phyloP scores from a whole-genome alignment of 2,113 vertebrate species.

The Trogon melanurus region DNA sequence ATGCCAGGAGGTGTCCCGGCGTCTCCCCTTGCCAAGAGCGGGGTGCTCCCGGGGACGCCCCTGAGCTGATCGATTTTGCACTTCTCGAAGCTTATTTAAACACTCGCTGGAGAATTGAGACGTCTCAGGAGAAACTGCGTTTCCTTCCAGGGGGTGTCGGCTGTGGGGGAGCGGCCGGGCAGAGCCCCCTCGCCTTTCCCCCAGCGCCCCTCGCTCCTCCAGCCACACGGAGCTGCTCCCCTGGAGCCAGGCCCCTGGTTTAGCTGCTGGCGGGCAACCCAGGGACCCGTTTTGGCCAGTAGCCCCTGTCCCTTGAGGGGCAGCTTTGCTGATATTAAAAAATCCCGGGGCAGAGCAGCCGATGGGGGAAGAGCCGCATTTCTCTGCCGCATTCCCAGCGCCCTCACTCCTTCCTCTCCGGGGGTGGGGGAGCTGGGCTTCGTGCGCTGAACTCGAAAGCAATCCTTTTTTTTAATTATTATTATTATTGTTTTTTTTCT shows the following conservation, averaged over 20 bases:
- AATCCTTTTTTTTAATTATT: slow-evolving; percentile 57
- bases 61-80: slow-evolving; percentile 21
- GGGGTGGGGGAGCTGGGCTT: background rate
- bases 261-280: background rate
- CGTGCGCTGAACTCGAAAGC: slow-evolving; percentile 72
- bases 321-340: background rate
- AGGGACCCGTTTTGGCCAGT: background rate
- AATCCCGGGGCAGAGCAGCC: background rate
- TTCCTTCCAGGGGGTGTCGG: background rate
- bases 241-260: background rate
- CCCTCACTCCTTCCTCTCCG: background rate
- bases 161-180: accelerated
- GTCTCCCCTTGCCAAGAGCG: background rate
- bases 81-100: slow-evolving; percentile 24
- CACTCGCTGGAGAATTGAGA: slow-evolving; percentile 23
- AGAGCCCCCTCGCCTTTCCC: background rate
- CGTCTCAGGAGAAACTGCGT: slow-evolving; percentile 67
- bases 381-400: background rate
- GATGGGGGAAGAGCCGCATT: background rate
- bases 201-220: background rate
- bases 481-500: slow-evolving; percentile 24
- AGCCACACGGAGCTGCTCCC: background rate
- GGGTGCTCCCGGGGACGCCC: background rate
- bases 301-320: background rate
- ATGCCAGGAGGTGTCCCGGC: background rate